phyloP scores from a whole-genome alignment of 2,113 vertebrate species.

The Cavia porcellus region DNA sequence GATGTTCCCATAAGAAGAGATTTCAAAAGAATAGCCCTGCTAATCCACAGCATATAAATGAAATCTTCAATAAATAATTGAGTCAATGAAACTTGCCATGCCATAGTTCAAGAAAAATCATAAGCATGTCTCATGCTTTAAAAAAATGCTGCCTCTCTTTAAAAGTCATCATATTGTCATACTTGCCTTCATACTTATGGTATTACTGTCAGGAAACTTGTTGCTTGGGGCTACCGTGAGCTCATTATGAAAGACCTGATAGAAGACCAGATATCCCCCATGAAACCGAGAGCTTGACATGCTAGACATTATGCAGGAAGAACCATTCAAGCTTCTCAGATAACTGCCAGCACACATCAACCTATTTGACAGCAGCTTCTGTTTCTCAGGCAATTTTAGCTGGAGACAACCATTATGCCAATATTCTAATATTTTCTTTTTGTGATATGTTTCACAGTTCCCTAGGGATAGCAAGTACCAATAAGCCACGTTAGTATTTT shows the following conservation, averaged over 20 bases:
- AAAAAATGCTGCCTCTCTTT: background rate
- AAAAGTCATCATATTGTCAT: constrained; percentile 48
- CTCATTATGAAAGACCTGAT: constrained; percentile 54
- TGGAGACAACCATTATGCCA: constrained; percentile 40
- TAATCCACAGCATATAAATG: background rate
- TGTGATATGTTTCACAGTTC: constrained; percentile 40
- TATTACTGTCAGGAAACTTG: constrained; percentile 35
- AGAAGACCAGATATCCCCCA: constrained; percentile 25
- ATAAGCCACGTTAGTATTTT: background rate
- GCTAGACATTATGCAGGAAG: constrained; percentile 67
- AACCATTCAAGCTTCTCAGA: constrained; percentile 67
- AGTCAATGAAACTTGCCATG: background rate
- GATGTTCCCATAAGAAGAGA: constrained; percentile 42
- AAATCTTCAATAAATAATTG: background rate
- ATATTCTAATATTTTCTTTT: constrained; percentile 66
- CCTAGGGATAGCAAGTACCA: constrained; percentile 33
- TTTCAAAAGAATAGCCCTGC: constrained; percentile 47
- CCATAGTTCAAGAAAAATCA: background rate
- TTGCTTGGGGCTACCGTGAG: constrained; percentile 66
- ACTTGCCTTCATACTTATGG: background rate
- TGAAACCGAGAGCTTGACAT: constrained; percentile 70
- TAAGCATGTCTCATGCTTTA: background rate
- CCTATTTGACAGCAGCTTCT: constrained; percentile 69
- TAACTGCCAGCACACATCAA: constrained; percentile 70
- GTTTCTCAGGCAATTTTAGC: constrained; percentile 68